Percentiles rank a stretch among this genome's conserved stretches.
These are phyloP conservation scores for Tribolium freemani DNA, from an alignment of 2,888 invertebrate species.

Conservation along the genomic window DNA sequence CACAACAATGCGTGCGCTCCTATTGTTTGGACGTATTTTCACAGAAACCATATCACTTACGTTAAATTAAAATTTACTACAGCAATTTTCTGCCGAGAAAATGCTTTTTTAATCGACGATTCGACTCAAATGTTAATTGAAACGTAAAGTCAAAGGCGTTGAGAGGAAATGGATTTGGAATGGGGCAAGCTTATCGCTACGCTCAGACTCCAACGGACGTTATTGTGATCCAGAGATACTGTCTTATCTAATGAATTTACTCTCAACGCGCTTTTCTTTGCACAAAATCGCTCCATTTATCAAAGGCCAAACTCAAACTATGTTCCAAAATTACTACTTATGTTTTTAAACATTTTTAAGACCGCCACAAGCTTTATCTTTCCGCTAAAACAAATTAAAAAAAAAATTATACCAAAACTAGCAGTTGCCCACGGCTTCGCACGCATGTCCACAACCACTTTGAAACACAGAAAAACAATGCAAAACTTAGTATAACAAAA, in stretches of 20 bases:
- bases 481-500: too few species aligned
- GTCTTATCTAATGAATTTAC: conserved; percentile 33
- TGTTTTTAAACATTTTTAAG: too few species aligned
- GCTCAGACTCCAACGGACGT: conserved; percentile 30
- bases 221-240: conserved; percentile 35
- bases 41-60: conserved; percentile 57
- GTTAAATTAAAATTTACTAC: conserved; percentile 53
- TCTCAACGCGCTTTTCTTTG: conserved; percentile 1
- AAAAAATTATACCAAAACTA: too few species aligned
- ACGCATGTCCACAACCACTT: too few species aligned
- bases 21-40: conserved; percentile 53
- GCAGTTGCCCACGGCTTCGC: too few species aligned
- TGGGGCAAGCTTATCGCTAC: conserved; percentile 35
- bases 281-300: not conserved
- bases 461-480: too few species aligned
- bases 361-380: too few species aligned
- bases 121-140: conserved; percentile 39
- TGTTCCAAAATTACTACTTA: too few species aligned
- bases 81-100: conserved; percentile 14
- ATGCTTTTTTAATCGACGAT: conserved; percentile 12
- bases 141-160: conserved; percentile 38
- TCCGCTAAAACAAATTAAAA: too few species aligned
- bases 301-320: not conserved
- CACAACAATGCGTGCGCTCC: conserved; percentile 58
- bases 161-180: conserved; percentile 43